Conservation (phyloP, 2,113 vertebrate genomes). For the Deroptyus accipitrinus region DNA sequence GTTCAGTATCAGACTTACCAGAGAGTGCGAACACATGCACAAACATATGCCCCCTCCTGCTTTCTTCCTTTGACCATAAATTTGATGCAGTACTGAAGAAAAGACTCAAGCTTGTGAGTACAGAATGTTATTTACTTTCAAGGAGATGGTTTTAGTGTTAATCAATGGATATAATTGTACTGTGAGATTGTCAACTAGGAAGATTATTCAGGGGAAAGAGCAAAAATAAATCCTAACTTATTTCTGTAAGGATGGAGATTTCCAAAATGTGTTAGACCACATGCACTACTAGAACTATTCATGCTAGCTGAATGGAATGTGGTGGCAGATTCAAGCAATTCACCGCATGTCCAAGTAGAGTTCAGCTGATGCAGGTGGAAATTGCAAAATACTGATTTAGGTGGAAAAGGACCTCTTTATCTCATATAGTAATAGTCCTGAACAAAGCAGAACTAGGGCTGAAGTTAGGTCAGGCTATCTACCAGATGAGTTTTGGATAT, state of each 20-base stretch:
- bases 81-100: not conserved
- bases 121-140: not conserved
- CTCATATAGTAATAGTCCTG: not conserved
- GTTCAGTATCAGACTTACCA: not conserved
- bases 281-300: not conserved
- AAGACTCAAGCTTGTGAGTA: not conserved
- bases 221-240: not conserved
- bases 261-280: not conserved
- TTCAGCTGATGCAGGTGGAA: not conserved
- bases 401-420: not conserved
- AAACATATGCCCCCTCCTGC: not conserved
- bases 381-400: not conserved
- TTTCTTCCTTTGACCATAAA: not conserved
- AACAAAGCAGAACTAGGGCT: not conserved
- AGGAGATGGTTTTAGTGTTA: not conserved
- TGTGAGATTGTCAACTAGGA: not conserved
- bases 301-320: not conserved
- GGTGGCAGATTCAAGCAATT: not conserved
- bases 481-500: not conserved
- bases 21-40: not conserved
- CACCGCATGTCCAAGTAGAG: not conserved
- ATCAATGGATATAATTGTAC: not conserved
- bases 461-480: not conserved
- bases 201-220: not conserved
- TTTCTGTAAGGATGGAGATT: not conserved